A percentile compares a stretch with the other conserved stretches of the same genome.
phyloP scores from a whole-genome alignment of 2,888 invertebrate genomes.

The Balanococcus diminutus region DNA sequence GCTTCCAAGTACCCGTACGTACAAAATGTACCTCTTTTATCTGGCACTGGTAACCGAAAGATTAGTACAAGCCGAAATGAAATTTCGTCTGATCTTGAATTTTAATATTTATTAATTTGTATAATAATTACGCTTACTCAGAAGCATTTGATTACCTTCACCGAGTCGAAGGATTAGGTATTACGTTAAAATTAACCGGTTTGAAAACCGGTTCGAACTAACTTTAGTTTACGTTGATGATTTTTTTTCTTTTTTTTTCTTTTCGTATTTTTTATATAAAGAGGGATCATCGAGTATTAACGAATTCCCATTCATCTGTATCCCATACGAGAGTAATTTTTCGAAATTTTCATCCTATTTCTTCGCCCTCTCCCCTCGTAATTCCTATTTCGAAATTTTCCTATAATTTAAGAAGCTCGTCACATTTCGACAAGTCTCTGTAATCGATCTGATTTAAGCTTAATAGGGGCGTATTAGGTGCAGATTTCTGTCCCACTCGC shows the following conservation, averaged over 20 bases:
- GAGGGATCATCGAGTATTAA: neutral
- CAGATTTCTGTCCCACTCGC: too few species aligned
- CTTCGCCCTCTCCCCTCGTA: too few species aligned
- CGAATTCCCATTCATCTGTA: neutral
- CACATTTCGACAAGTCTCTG: too few species aligned
- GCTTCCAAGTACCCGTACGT: neutral
- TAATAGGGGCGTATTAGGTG: neutral
- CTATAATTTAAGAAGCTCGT: neutral
- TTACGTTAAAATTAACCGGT: constrained; percentile 43
- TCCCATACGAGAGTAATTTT: neutral
- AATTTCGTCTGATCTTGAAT: constrained; percentile 6
- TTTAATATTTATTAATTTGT: constrained; percentile 26
- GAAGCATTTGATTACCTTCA: constrained; percentile 19
- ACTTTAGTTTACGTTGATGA: constrained; percentile 20
- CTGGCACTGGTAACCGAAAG: neutral
- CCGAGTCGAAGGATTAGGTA: constrained; percentile 36
- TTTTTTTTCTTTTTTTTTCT: constrained; percentile 4
- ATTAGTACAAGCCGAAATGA: neutral
- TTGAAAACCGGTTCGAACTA: constrained; percentile 43
- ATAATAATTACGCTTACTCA: neutral
- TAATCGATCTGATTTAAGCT: neutral
- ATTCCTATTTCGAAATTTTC: neutral
- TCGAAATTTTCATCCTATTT: neutral
- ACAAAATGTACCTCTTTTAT: too few species aligned
- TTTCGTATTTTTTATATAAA: neutral